Conservation (phyloP, 2,797 vertebrate genomes). For the Glyptemys insculpta region DNA sequence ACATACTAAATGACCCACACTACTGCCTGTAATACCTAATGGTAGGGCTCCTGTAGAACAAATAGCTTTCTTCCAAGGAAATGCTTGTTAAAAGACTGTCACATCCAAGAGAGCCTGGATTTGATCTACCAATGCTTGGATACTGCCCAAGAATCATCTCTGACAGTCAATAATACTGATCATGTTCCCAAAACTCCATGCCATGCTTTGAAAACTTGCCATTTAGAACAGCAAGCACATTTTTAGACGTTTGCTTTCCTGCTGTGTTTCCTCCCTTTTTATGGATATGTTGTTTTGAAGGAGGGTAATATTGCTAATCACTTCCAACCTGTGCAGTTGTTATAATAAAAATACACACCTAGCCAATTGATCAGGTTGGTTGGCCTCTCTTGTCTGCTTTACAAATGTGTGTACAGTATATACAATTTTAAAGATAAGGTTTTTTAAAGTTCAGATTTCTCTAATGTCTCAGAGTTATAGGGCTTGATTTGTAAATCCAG, state of each 20-base stretch:
- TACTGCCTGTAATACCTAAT: too few species aligned
- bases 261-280: neutral
- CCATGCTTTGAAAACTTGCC: neutral
- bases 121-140: neutral
- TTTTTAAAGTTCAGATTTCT: neutral
- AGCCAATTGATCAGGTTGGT: neutral
- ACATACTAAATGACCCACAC: too few species aligned
- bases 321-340: neutral
- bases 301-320: neutral
- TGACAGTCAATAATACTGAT: neutral
- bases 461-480: neutral
- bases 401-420: neutral
- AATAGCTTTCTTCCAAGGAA: neutral
- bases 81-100: neutral
- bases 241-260: neutral
- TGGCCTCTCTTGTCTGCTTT: too few species aligned
- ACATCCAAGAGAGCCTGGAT: neutral
- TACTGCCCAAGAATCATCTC: neutral
- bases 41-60: too few species aligned
- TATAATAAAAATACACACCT: neutral
- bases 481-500: neutral
- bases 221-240: neutral
- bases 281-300: neutral
- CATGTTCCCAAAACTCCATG: neutral
- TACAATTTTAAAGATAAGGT: neutral